Conservation (phyloP, 2,888 invertebrate species). For the Stegophylla sp. region DNA sequence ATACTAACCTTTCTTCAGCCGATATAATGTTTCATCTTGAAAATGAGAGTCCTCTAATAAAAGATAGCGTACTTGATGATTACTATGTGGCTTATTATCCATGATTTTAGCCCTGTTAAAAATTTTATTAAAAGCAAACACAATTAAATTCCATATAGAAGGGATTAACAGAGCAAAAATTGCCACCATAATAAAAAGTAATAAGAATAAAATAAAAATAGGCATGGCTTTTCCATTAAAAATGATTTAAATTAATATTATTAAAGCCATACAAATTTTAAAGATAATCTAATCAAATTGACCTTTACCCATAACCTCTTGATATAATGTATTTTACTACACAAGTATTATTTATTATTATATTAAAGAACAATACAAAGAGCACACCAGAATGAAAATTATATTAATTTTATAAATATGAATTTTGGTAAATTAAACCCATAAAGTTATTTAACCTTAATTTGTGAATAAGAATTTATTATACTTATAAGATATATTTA, state of each 20-base stretch:
- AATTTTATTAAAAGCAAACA: not conserved
- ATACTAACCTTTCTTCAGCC: conserved; percentile 66
- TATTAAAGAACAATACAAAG: no score
- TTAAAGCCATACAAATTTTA: not conserved
- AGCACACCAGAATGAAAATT: no score
- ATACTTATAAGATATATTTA: no score
- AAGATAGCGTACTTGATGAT: conserved; percentile 68
- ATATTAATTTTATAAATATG: no score
- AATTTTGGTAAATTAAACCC: no score
- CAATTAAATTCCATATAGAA: not conserved
- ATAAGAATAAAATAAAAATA: conserved; percentile 4
- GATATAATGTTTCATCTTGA: conserved; percentile 76
- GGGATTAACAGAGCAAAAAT: not conserved
- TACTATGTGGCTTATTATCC: not conserved
- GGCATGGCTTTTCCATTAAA: conserved; percentile 10
- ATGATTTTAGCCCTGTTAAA: conserved; percentile 37
- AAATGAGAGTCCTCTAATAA: conserved; percentile 79
- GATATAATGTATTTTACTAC: not conserved
- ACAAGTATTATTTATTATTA: not conserved
- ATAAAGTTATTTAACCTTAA: no score
- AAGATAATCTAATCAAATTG: conserved; percentile 37
- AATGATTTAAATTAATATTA: conserved; percentile 1
- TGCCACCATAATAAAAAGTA: not conserved
- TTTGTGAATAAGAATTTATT: no score
- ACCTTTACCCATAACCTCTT: conserved; percentile 18